Evolutionary conservation across 2,113 vertebrate genomes (phyloP), one percentile per base, ranked within the genome.

Genomic region (Melozone crissalis): DNA sequence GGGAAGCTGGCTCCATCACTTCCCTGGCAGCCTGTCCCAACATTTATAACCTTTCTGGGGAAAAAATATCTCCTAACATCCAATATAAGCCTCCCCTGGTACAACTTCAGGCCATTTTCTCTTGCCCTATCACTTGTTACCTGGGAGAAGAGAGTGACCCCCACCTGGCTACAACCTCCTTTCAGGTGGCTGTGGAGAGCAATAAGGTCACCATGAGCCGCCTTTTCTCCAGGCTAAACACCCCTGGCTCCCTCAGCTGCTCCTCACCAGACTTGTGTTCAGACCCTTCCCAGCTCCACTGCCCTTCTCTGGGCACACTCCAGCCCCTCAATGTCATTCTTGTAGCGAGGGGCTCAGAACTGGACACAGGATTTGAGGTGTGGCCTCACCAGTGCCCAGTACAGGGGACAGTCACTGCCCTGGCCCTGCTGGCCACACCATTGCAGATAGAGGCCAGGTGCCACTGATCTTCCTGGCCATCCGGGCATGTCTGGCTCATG

Each of bases 151-250:
- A 51, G 28, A 46, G 41, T 28, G 7, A 84, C 6, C 7, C 7
- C 22, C 49, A n/a, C 3, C 6, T 51, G 19, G 22, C 13, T 78
- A 37, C 43, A 43, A 0, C 7, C 2, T 51, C 8, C 10, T 43
- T 17, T 54, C 31, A 43, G 23, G 52, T 2, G 15, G 8, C 11
- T 44, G 23, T 35, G 15, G 17, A n/a, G 22, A 55, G 12, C 5
- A 1, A 23, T 2, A 4, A 76, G 17, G 35, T 44, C 10, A 19
- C 16, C 11, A 11, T 37, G 16, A 77, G 7, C 27, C 13, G 66
- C 17, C 22, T 57, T 55, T 49, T 43, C 6, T 57, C 19, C 31
- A 33, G 10, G 22, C 3, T 63, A 35, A 77, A 35, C 15, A 31
- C 1, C 1, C 17, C 5, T 27, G 16, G 5, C 13, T 57, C 31